These are phyloP conservation scores for Arizona elegans DNA, from an alignment of 2,113 vertebrate species.

Conservation along the genomic window DNA sequence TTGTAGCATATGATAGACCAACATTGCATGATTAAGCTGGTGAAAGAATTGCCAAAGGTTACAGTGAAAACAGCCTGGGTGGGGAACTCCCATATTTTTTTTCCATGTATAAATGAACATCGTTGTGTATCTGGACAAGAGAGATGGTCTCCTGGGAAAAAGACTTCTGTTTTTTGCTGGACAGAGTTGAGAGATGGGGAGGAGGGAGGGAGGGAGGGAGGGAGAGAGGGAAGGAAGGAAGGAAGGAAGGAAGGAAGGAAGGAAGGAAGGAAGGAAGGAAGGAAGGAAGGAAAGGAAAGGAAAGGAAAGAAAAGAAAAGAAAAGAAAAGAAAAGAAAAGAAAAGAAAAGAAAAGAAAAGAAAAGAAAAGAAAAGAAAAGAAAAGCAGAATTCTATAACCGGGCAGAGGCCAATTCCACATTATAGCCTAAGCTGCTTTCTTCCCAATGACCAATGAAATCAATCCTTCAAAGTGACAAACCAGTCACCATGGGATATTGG, in stretches of 20 bases:
- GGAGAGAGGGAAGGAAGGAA: rapidly evolving
- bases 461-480: not conserved
- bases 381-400: not conserved
- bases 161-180: constrained; percentile 51
- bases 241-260: no score
- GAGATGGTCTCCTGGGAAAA: constrained; percentile 36
- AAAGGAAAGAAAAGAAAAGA: rapidly evolving
- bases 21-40: not conserved
- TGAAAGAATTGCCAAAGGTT: constrained; percentile 35
- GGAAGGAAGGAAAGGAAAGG: rapidly evolving
- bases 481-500: not conserved
- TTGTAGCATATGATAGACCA: constrained; percentile 8
- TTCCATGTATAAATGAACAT: constrained; percentile 52
- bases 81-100: constrained; percentile 48
- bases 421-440: not conserved
- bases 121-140: constrained; percentile 29
- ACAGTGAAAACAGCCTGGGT: constrained; percentile 39
- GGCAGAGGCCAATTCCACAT: not conserved
- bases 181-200: constrained; percentile 23
- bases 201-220: rapidly evolving
- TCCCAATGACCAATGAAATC: not conserved
- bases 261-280: no score
- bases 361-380: no score
- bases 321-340: rapidly evolving
- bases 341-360: no score